These are phyloP conservation scores for Agrenia bidenticulata DNA, from an alignment of 2,888 invertebrate species.

Conservation along the genomic window DNA sequence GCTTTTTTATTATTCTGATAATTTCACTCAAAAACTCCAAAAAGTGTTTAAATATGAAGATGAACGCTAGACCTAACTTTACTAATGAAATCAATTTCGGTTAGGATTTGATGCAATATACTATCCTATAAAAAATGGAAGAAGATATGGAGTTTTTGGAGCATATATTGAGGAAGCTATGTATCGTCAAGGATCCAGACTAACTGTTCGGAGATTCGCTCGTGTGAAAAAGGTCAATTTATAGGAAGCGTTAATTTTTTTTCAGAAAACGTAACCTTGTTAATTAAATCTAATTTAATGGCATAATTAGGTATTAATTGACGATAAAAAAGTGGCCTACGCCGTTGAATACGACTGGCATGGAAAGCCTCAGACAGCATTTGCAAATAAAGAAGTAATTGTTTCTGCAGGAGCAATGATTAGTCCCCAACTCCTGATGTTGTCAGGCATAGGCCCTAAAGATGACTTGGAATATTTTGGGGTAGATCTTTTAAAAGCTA, in stretches of 20 bases:
- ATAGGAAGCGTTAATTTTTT: no score
- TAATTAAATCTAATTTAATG: no score
- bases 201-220: constrained; percentile 40
- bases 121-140: constrained; percentile 43
- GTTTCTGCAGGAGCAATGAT: constrained; percentile 43
- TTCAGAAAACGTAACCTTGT: constrained; percentile 11
- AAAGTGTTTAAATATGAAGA: not conserved
- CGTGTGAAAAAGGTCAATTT: constrained; percentile 42
- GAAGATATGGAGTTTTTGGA: constrained; percentile 29
- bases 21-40: not conserved
- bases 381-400: constrained; percentile 40
- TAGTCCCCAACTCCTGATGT: constrained; percentile 19
- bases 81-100: not conserved
- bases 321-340: constrained; percentile 34
- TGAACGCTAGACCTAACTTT: not conserved
- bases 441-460: constrained; percentile 25
- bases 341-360: constrained; percentile 48
- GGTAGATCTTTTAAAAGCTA: constrained; percentile 5
- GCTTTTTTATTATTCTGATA: not conserved
- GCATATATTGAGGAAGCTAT: constrained; percentile 37
- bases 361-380: constrained; percentile 21
- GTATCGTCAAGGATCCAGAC: constrained; percentile 23
- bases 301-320: constrained; percentile 29
- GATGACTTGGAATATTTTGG: constrained; percentile 22
- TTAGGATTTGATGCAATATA: constrained; percentile 45